These are phyloP conservation scores for Andricus grossulariae DNA, from an alignment of 1,140 invertebrate species.

Conservation along the genomic window DNA sequence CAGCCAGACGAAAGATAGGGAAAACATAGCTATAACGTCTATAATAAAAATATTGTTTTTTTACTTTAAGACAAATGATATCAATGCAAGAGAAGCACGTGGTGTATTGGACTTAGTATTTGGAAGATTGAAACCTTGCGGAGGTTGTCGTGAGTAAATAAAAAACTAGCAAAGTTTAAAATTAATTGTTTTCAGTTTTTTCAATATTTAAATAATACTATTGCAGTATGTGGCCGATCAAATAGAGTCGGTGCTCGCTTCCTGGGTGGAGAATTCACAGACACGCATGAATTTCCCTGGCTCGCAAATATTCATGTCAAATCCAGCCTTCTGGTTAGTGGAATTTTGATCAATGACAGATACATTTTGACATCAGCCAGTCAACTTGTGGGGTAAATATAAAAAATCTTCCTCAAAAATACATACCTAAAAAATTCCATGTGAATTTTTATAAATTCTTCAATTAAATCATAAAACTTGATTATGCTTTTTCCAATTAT, in stretches of 20 bases:
- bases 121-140: constrained; percentile 62
- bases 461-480: too few species aligned
- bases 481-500: too few species aligned
- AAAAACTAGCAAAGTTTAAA: not conserved
- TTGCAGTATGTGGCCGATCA: constrained; percentile 66
- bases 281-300: constrained; percentile 78
- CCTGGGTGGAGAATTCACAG: constrained; percentile 71
- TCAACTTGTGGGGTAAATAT: constrained; percentile 72
- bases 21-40: too few species aligned
- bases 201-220: constrained; percentile 9
- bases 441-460: too few species aligned
- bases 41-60: not conserved
- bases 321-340: constrained; percentile 62
- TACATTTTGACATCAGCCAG: constrained; percentile 77
- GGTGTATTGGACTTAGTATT: constrained; percentile 64
- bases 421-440: not conserved
- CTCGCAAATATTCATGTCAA: constrained; percentile 71
- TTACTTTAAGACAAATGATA: constrained; percentile 31
- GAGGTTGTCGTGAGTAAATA: constrained; percentile 64
- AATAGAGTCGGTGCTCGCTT: constrained; percentile 67
- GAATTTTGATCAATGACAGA: constrained; percentile 77
- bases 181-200: not conserved
- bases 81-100: constrained; percentile 47
- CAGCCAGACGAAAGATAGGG: too few species aligned
- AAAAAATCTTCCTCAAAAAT: not conserved